Conservation (phyloP, 2,113 vertebrate genomes). For the Talpa occidentalis region DNA sequence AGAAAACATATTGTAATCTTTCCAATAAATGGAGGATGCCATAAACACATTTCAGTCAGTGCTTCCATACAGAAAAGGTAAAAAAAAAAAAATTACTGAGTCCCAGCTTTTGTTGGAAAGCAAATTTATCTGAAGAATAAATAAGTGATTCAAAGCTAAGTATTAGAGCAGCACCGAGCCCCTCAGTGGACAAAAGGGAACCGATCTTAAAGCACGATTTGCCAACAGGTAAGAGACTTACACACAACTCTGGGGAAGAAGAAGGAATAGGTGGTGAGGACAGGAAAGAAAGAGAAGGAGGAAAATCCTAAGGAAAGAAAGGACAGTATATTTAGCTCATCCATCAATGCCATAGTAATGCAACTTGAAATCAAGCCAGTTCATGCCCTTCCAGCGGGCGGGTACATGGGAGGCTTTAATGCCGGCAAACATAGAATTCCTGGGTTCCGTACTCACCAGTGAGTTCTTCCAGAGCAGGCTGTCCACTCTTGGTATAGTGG, state of each 20-base stretch:
- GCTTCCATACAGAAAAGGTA: background rate
- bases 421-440: background rate
- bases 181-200: background rate
- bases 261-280: background rate
- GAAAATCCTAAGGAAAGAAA: background rate
- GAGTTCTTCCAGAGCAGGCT: slow-evolving; percentile 92
- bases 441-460: slow-evolving; percentile 86
- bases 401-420: fast-evolving
- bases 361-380: background rate
- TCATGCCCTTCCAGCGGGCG: background rate
- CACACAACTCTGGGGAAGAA: background rate
- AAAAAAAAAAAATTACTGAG: background rate
- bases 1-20: background rate
- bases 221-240: background rate
- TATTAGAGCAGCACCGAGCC: background rate
- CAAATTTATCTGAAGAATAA: background rate
- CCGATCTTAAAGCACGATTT: background rate
- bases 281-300: background rate
- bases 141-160: background rate
- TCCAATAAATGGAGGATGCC: background rate
- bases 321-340: background rate
- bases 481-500: slow-evolving; percentile 92
- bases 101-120: background rate
- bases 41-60: background rate
- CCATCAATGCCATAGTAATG: background rate